phyloP scores from a whole-genome alignment of 2,888 invertebrate genomes.

The Parnassius apollo region DNA sequence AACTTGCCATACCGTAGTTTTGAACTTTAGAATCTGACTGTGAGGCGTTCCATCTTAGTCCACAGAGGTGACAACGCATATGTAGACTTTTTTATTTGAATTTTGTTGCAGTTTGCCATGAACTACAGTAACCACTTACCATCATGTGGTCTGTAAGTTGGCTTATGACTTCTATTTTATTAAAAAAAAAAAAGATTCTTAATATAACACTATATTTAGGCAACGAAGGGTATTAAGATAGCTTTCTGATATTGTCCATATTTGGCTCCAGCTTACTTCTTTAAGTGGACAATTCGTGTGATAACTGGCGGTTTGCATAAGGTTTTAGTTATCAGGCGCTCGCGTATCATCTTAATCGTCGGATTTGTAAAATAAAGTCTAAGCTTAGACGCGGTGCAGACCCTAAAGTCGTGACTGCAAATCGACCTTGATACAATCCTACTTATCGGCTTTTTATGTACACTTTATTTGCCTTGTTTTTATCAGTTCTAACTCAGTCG shows the following conservation, averaged over 20 bases:
- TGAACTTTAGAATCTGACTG: too few species aligned
- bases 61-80: too few species aligned
- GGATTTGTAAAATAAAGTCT: conserved; percentile 12
- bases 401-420: conserved; percentile 15
- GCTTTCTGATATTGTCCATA: conserved; percentile 1
- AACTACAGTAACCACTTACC: too few species aligned
- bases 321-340: conserved; percentile 15
- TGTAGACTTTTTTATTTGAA: too few species aligned
- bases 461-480: conserved; percentile 11
- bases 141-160: too few species aligned
- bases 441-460: conserved; percentile 6
- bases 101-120: too few species aligned
- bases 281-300: conserved; percentile 16
- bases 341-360: conserved; percentile 11
- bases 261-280: conserved; percentile 6
- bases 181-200: not conserved
- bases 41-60: too few species aligned
- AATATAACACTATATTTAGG: not conserved
- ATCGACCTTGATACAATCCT: conserved; percentile 14
- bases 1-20: too few species aligned
- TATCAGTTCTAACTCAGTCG: not conserved
- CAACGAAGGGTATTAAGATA: conserved; percentile 2
- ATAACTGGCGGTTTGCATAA: conserved; percentile 8
- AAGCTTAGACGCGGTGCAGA: conserved; percentile 2
- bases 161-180: too few species aligned